Base-by-base conservation (phyloP, 2,113 vertebrate genomes). In the Hyaena hyaena region DNA sequence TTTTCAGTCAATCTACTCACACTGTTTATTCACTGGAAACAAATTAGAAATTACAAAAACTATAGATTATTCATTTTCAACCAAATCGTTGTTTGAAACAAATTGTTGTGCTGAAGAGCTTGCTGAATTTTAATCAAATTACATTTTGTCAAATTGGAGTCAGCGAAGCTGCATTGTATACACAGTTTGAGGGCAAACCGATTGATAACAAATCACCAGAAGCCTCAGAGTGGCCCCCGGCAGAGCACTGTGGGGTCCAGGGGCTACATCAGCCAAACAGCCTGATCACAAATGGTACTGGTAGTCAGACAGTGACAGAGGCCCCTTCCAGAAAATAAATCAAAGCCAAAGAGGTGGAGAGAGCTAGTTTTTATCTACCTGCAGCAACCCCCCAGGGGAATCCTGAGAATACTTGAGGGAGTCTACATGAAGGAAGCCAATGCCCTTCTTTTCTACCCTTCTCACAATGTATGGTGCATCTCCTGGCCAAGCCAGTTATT, bases 41-140 rank as follows among this genome's bases (percentile, higher is more conserved):
- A 80, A 97, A 95, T 93, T 97, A 93, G 93, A 96, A 97, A 96
- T 96, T 93, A 94, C 58, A 95, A 81, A 96, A 83, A 28, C 35
- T 95, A 90, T 97, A 81, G 92, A 96, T 97, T 96, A 96, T 92
- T 96, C 50, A 87, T 93, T 96, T 97, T 81, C 97, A 97, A 69
- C 69, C 26, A 96, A 85, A 91, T 93, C 28, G 1, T 94, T 53
- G 53, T 94, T 79, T 68, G 71, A 96, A 97, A 97, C 83, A 83
- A 97, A 92, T 89, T 88, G n/a, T 87, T 89, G 87, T 35, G 26
- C 90, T 5, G n/a, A 96, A 55, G 26, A 26, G 83, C 58, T 63
- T 80, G 68, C 74, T 93, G 83, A 96, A 93, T 97, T 92, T 92
- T 97, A 97, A 96, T 93, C 89, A 90, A 76, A 95, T 93, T 93